Conservation (phyloP, 2,113 vertebrate species). For the Nyctereutes procyonoides region DNA sequence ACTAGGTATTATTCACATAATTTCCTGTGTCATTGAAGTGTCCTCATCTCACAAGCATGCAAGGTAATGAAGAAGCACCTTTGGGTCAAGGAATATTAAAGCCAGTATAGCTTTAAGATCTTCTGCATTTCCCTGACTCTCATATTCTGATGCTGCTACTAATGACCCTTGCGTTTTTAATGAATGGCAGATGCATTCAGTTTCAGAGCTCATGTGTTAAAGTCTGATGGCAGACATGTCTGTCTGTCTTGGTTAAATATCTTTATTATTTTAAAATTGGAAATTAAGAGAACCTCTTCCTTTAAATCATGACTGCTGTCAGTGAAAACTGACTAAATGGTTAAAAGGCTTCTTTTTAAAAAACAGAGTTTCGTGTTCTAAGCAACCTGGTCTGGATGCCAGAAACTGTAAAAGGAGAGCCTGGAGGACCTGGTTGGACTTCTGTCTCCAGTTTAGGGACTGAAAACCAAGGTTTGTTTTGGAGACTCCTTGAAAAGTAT, state of each 20-base stretch:
- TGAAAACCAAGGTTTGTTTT: background rate
- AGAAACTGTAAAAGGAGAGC: background rate
- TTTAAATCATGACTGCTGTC: background rate
- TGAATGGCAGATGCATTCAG: background rate
- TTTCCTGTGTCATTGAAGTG: background rate
- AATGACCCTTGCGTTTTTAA: background rate
- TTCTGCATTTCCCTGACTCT: background rate
- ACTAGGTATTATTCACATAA: background rate
- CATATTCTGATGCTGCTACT: background rate
- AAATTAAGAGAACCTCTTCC: conserved; percentile 9
- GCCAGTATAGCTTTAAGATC: background rate
- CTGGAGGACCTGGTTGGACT: background rate
- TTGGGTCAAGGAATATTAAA: background rate
- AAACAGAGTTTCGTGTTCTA: background rate
- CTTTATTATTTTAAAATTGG: conserved; percentile 15
- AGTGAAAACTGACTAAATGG: conserved; percentile 1
- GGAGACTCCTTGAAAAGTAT: background rate
- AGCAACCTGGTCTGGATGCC: background rate
- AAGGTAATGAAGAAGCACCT: background rate
- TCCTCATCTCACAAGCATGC: background rate
- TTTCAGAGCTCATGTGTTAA: background rate
- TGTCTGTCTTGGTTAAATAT: background rate
- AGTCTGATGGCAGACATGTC: background rate
- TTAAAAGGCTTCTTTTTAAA: background rate
- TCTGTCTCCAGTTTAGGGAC: background rate